Conservation (phyloP, 2,797 vertebrate genomes). For the Myiotriccus ornatus region DNA sequence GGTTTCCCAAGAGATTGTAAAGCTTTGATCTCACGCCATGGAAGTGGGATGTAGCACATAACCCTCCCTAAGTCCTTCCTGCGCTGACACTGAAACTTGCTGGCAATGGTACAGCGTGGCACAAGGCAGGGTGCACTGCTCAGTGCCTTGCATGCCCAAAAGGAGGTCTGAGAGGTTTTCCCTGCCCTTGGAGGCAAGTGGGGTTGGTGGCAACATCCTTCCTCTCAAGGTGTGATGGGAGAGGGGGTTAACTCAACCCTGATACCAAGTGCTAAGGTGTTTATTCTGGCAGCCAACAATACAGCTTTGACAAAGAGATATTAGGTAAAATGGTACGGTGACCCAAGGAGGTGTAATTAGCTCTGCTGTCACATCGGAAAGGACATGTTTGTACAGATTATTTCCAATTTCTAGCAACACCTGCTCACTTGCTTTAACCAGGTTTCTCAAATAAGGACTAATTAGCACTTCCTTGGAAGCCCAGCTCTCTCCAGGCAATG, state of each 20-base stretch:
- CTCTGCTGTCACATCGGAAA: constrained; percentile 2
- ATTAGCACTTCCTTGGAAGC: constrained; percentile 71
- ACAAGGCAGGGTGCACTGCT: neutral
- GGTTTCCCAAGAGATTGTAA: neutral
- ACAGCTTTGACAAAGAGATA: neutral
- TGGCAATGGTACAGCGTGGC: neutral
- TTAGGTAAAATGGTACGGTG: constrained; percentile 21
- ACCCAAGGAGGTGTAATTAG: constrained; percentile 53
- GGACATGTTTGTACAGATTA: constrained; percentile 48
- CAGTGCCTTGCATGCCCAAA: fast-evolving
- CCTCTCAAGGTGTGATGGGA: neutral
- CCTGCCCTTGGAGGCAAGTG: neutral
- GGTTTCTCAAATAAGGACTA: constrained; percentile 66
- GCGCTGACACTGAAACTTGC: neutral
- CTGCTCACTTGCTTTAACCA: constrained; percentile 56
- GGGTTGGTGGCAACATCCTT: neutral
- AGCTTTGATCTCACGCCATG: fast-evolving
- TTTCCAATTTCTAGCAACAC: constrained; percentile 50
- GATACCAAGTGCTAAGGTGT: neutral
- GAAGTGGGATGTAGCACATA: neutral
- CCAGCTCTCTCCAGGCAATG: constrained; percentile 49
- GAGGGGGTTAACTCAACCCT: neutral
- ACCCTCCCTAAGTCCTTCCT: neutral
- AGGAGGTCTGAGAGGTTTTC: neutral
- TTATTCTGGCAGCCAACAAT: neutral